Evolutionary conservation across 2,888 invertebrate genomes (phyloP).

Genomic region (Tipula unca): DNA sequence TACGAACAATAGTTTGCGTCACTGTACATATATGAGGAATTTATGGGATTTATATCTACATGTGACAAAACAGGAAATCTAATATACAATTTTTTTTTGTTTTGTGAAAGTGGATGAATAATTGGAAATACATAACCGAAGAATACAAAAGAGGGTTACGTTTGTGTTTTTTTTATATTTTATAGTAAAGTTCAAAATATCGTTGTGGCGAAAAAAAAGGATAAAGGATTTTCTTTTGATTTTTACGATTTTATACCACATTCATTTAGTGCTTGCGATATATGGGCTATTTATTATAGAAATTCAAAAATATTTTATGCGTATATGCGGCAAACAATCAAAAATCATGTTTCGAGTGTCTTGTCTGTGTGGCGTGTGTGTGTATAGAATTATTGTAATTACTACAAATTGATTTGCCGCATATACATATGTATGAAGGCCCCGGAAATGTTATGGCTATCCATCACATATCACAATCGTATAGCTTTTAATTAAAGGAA

Average conservation of each 20-base stretch:
- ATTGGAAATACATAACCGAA: constrained; percentile 8
- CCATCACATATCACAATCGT: not conserved
- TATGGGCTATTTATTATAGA: not conserved
- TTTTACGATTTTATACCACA: not conserved
- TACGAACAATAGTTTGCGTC: too few species aligned
- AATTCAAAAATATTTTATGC: not conserved
- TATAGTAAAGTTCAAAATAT: not conserved
- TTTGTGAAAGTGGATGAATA: not conserved
- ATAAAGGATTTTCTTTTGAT: not conserved
- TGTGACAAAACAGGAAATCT: constrained; percentile 14
- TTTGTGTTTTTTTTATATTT: not conserved
- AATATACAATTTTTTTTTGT: not conserved
- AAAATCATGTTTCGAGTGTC: not conserved
- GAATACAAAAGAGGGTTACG: not conserved
- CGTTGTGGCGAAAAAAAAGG: not conserved
- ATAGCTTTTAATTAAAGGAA: not conserved
- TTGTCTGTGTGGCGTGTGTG: not conserved
- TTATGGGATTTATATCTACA: not conserved
- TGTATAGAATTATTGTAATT: not conserved
- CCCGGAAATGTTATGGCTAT: not conserved
- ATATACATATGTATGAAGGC: too few species aligned
- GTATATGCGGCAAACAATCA: not conserved
- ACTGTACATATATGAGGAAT: not conserved
- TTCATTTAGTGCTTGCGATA: not conserved
- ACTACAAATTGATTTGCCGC: not conserved